Evolutionary conservation across 1,140 invertebrate genomes (phyloP), one percentile per base, ranked within the genome.

Genomic region (Tetranychus urticae): DNA sequence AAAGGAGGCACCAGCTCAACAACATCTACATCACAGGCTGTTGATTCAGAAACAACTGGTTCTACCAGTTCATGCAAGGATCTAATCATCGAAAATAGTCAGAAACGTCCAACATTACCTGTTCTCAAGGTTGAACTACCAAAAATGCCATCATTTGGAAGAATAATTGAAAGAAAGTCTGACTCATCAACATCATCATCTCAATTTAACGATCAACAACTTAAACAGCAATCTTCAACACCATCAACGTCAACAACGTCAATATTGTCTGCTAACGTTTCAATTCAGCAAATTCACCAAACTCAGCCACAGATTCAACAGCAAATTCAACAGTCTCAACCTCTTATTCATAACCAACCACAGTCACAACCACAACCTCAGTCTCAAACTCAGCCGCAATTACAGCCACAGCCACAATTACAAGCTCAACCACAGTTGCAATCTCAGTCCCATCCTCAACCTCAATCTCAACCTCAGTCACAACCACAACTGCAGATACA

Each of bases 61-160:
- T 42, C 39, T 42, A 10, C 10, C 5, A 12, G 13, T 31, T 31
- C 39, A 1, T 8, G 33, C 2, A 42, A 33, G 8, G 42, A 42
- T 7, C 8, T 37, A 14, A 48, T 5, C 36, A 42, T 8, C 42
- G 2, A 23, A 60, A 23, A 23, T 42, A 34, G 5, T 7, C 55
- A 56, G 31, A 34, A 56, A 33, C 12, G 33, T 23, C 35, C 55
- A 56, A 37, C 23, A 8, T 56, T 33, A 13, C 55, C 60, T 57
- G 34, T 60, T 10, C 59, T 68, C 56, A 68, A 69, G 63, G 66
- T 69, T n/a, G 68, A 69, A 64, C 50, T 67, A 48, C 66, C 68
- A 23, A 64, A 66, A 64, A 34, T 46, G 7, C 13, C 58, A 3
- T 42, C 14, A 47, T 13, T 60, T 46, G 12, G 35, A 31, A 35